Base-by-base conservation (phyloP, 2,113 vertebrate species). In the Saimiri boliviensis region DNA sequence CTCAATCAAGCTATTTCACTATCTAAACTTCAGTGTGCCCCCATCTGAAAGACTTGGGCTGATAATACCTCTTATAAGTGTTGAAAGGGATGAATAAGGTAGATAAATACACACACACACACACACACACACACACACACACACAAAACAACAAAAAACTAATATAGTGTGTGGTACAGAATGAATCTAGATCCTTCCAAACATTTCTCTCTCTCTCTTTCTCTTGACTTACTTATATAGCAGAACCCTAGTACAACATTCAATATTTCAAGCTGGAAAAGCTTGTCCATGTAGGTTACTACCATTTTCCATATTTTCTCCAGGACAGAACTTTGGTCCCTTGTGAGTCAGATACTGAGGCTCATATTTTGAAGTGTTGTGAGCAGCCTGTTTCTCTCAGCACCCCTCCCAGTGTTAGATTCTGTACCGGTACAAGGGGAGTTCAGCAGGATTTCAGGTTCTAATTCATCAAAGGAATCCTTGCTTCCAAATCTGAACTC, bases 21-120 rank as follows among this genome's bases (percentile, higher is more conserved):
- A 13, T 40, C 63, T 74, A 82, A 91, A n/a, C 70, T 73, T 87
- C 40, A n/a, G 1, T 60, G 32, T 60, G 27, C 10, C 20, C 56
- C 30, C 32, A 21, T 40, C 68, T 54, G 35, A 93, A 94, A 95
- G 79, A 60, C 37, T 63, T 77, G 42, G 32, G 45, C 30, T 73
- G 73, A 60, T 87, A 89, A 86, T 23, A 94, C 37, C 12, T 68
- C 32, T 77, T 84, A 83, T 25, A 97, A 80, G 77, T 81, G 32
- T n/a, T 68, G 30, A 83, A 93, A 90, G 56, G 14, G 70, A 87
- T 92, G 86, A 80, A 60, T 74, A 66, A 93, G 52, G 83, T 77
- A 82, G 6, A 30, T 35, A 37, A 66, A 54, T 63, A 17, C 52
- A 37, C 54, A 56, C 63, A 17, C 52, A 37, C 54, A 56, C 63